Evolutionary conservation across 2,888 invertebrate species (phyloP).

Genomic region (Dromius quadrimaculatus): DNA sequence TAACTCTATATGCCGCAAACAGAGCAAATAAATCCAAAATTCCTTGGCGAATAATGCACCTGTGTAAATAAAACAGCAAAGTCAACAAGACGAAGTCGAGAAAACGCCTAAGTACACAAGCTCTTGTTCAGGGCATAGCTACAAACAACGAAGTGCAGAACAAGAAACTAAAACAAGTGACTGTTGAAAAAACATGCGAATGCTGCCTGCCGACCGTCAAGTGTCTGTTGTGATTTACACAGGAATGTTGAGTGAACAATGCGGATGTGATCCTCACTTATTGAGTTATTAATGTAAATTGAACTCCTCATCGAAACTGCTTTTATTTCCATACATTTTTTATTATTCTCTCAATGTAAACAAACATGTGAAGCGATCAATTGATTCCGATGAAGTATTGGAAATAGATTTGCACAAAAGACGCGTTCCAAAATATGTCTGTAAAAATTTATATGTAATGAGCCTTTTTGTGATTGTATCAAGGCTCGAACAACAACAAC

Average conservation of each 20-base stretch:
- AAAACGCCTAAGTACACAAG: neutral
- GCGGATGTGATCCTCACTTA: constrained; percentile 1
- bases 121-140: neutral
- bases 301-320: too few species aligned
- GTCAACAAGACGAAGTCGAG: constrained; percentile 2
- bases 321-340: too few species aligned
- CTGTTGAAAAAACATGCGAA: constrained; percentile 10
- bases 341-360: too few species aligned
- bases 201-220: constrained; percentile 5
- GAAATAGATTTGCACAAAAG: too few species aligned
- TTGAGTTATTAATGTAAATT: constrained; percentile 33
- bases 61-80: constrained; percentile 28
- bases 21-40: constrained; percentile 17
- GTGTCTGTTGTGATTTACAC: constrained; percentile 9
- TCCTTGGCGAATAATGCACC: constrained; percentile 32
- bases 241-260: constrained; percentile 26
- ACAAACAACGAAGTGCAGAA: neutral
- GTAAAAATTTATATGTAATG: too few species aligned
- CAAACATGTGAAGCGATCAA: too few species aligned
- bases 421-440: too few species aligned
- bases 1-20: constrained; percentile 6
- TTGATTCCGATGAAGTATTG: too few species aligned
- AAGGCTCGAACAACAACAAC: too few species aligned
- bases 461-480: too few species aligned
- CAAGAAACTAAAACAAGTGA: constrained; percentile 22